Evolutionary conservation across 2,113 vertebrate species (phyloP).

Genomic region (Herpailurus yagouaroundi): DNA sequence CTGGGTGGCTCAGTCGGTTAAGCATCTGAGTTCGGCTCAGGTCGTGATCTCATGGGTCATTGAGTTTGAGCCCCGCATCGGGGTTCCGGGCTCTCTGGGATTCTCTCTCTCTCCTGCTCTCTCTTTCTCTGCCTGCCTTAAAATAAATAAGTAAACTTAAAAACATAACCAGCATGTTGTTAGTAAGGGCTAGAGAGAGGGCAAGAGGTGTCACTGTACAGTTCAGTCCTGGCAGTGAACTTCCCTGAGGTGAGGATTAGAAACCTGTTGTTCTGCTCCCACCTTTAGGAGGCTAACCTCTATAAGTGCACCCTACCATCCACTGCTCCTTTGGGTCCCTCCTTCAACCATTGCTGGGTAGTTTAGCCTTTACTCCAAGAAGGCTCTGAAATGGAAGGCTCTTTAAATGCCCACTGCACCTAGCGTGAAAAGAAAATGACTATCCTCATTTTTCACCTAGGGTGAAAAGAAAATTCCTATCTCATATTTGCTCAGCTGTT

Average conservation of each 20-base stretch:
- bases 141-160: too few species aligned
- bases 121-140: too few species aligned
- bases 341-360: not conserved
- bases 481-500: not conserved
- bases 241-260: not conserved
- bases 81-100: too few species aligned
- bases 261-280: not conserved
- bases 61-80: too few species aligned
- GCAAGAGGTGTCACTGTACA: not conserved
- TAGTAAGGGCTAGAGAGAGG: not conserved
- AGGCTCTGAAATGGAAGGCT: conserved; percentile 6
- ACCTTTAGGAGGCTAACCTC: not conserved
- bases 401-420: not conserved
- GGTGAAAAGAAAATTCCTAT: not conserved
- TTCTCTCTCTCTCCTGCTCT: too few species aligned
- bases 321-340: not conserved
- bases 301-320: not conserved
- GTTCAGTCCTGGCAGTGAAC: not conserved
- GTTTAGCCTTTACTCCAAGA: not conserved
- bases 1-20: too few species aligned
- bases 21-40: too few species aligned
- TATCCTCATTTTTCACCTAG: too few species aligned
- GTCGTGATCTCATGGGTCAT: too few species aligned
- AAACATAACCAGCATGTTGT: not conserved
- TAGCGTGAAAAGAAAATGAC: not conserved